Percentiles rank a stretch among this genome's conserved stretches.
These are phyloP conservation scores for Paradisaea rubra DNA, from an alignment of 2,113 vertebrate genomes.

Conservation along the genomic window DNA sequence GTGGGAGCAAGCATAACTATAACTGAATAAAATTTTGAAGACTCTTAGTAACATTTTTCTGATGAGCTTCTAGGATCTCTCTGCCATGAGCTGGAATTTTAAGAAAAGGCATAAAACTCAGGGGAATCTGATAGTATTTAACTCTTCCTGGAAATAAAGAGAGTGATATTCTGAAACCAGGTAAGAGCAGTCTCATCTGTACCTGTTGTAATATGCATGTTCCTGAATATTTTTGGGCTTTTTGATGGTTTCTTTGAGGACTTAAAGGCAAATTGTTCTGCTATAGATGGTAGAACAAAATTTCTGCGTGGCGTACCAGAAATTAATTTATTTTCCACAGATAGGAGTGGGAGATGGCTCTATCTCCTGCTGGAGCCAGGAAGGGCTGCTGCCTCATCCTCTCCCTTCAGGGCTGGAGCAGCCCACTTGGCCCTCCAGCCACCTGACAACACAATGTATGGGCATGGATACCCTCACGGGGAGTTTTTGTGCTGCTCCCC, in stretches of 20 bases:
- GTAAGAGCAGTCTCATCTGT: not conserved
- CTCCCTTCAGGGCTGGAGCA: not conserved
- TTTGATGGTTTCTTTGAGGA: not conserved
- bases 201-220: not conserved
- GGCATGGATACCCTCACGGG: not conserved
- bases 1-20: not conserved
- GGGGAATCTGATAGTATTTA: accelerated
- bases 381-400: not conserved
- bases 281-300: not conserved
- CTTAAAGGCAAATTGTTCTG: not conserved
- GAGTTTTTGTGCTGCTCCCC: not conserved
- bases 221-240: not conserved
- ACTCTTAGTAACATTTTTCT: not conserved
- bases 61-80: not conserved
- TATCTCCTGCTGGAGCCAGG: not conserved
- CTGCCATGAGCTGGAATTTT: not conserved
- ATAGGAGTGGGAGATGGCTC: not conserved
- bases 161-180: not conserved
- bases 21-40: not conserved
- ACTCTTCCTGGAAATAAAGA: not conserved
- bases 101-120: not conserved
- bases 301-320: not conserved
- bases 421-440: not conserved
- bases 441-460: accelerated
- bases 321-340: not conserved